These are phyloP conservation scores for Thalassarche chlororhynchos DNA, from an alignment of 2,113 vertebrate genomes.

Conservation along the genomic window DNA sequence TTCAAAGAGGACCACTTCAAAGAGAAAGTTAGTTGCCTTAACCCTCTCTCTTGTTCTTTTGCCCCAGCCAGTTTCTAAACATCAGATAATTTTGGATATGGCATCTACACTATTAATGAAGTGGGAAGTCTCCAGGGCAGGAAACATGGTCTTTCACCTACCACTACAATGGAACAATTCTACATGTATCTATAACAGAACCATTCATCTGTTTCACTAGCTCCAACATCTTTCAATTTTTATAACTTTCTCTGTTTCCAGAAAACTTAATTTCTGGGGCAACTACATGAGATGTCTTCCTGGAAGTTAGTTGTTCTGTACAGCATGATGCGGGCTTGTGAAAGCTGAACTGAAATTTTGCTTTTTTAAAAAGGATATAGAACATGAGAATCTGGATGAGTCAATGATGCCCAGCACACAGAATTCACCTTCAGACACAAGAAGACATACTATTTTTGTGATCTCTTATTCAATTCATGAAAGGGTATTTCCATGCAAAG, in stretches of 20 bases:
- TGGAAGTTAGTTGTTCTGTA: background rate
- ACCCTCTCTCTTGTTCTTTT: background rate
- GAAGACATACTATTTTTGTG: background rate
- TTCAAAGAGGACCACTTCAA: background rate
- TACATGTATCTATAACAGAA: background rate
- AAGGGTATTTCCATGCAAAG: background rate
- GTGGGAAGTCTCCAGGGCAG: background rate
- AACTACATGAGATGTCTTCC: background rate
- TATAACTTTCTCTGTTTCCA: background rate
- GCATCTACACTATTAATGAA: background rate
- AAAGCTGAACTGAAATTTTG: background rate
- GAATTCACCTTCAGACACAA: constrained; percentile 87
- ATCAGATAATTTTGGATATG: background rate
- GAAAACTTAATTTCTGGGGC: background rate
- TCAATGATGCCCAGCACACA: constrained; percentile 95
- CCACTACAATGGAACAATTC: background rate
- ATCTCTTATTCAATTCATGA: background rate
- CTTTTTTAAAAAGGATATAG: constrained; percentile 87
- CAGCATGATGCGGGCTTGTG: background rate
- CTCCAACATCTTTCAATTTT: background rate
- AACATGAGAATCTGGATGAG: constrained; percentile 91
- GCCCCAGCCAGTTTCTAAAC: background rate
- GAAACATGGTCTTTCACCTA: background rate
- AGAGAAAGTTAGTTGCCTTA: background rate
- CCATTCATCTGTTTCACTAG: background rate